A percentile compares a stretch with the other conserved stretches of the same genome.
Evolutionary conservation across 2,888 invertebrate species (phyloP).

Genomic region (Aleiodes testaceus): DNA sequence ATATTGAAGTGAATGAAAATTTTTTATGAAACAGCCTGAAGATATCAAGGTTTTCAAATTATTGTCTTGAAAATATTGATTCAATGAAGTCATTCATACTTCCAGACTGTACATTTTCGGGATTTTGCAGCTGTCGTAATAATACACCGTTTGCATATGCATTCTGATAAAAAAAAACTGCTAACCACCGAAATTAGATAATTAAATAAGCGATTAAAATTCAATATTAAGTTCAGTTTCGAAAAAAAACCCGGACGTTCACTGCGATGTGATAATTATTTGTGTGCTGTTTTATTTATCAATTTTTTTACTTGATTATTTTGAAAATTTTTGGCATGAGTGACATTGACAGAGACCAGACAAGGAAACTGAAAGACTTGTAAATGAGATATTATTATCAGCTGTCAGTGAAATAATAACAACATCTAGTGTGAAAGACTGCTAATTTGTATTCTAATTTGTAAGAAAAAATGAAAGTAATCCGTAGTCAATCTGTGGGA

Average conservation of each 20-base stretch:
- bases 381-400: neutral
- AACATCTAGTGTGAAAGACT: conserved; percentile 13
- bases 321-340: neutral
- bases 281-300: conserved; percentile 16
- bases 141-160: conserved; percentile 10
- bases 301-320: no score
- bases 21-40: conserved; percentile 1
- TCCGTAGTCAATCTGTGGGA: no score
- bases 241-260: conserved; percentile 7
- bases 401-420: conserved; percentile 17
- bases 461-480: neutral
- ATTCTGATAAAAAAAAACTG: neutral
- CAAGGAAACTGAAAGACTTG: conserved; percentile 8
- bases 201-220: conserved; percentile 12
- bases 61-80: conserved; percentile 5
- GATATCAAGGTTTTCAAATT: neutral
- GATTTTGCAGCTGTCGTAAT: neutral
- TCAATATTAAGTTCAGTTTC: conserved; percentile 8
- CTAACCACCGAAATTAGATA: neutral
- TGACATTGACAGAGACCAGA: conserved; percentile 19
- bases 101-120: conserved; percentile 5
- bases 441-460: conserved; percentile 14
- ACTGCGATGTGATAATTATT: conserved; percentile 30
- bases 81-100: conserved; percentile 5
- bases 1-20: neutral